Conservation (phyloP, 2,113 vertebrate genomes). For the Protomyctophum bolini region DNA sequence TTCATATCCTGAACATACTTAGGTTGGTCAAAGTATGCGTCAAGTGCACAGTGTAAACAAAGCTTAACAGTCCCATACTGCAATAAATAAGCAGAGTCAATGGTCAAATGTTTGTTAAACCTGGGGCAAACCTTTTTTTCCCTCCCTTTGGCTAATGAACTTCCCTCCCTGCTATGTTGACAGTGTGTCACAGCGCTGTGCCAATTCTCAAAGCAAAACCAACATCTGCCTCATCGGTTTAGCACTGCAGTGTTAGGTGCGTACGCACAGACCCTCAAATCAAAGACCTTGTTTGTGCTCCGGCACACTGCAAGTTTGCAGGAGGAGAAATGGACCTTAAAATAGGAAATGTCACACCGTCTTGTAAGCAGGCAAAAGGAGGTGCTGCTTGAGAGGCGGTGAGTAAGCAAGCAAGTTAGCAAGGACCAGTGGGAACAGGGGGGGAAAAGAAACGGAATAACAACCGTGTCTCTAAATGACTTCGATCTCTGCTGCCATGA, state of each 20-base stretch:
- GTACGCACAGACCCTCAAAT: constrained; percentile 75
- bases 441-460: constrained; percentile 26
- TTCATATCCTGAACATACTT: constrained; percentile 55
- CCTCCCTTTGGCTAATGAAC: constrained; percentile 40
- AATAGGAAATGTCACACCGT: constrained; percentile 84
- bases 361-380: constrained; percentile 81
- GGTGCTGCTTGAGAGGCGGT: constrained; percentile 70
- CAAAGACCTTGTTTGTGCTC: constrained; percentile 74
- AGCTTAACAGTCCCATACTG: constrained; percentile 39
- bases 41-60: constrained; percentile 50
- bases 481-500: constrained; percentile 94
- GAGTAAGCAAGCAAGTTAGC: constrained; percentile 42
- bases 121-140: constrained; percentile 26
- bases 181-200: constrained; percentile 59
- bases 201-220: constrained; percentile 62
- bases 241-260: constrained; percentile 74
- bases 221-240: constrained; percentile 62
- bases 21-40: constrained; percentile 66
- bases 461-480: constrained; percentile 88
- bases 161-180: constrained; percentile 36
- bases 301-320: constrained; percentile 72
- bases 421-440: constrained; percentile 56
- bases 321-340: constrained; percentile 78
- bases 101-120: constrained; percentile 60
- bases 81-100: constrained; percentile 49